These are phyloP conservation scores for Drosophila nr. perissopoda DNA, from an alignment of 2,888 invertebrate species.

Conservation along the genomic window DNA sequence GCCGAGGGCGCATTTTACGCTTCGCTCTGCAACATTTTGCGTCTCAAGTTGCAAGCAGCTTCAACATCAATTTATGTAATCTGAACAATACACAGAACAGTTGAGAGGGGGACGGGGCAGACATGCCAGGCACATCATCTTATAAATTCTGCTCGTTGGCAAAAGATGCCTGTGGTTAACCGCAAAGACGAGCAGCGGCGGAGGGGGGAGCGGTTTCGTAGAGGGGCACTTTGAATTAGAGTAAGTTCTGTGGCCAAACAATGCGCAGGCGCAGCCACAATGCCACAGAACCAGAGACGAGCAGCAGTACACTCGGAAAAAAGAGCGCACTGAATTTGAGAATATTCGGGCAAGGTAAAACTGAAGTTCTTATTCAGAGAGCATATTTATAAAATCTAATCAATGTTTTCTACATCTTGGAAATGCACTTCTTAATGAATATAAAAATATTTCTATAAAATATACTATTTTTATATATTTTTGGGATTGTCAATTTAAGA, in stretches of 20 bases:
- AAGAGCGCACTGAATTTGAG: not conserved
- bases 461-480: too few species aligned
- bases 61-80: constrained; percentile 78
- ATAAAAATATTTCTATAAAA: too few species aligned
- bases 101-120: constrained; percentile 1
- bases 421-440: too few species aligned
- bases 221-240: constrained; percentile 55
- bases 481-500: too few species aligned
- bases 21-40: constrained; percentile 59
- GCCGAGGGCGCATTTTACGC: constrained; percentile 50
- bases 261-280: constrained; percentile 49
- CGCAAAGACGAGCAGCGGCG: constrained; percentile 43
- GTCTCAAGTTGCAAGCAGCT: constrained; percentile 72
- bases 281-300: constrained; percentile 8
- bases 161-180: constrained; percentile 75
- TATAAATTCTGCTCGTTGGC: constrained; percentile 73
- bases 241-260: constrained; percentile 53
- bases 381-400: too few species aligned
- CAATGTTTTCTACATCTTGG: too few species aligned
- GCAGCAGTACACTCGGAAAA: not conserved
- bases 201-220: not conserved
- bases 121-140: constrained; percentile 70
- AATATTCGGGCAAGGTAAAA: not conserved
- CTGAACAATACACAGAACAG: constrained; percentile 58
- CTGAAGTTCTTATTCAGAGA: too few species aligned